phyloP scores from a whole-genome alignment of 2,888 invertebrate genomes.

The Baccha elongata region DNA sequence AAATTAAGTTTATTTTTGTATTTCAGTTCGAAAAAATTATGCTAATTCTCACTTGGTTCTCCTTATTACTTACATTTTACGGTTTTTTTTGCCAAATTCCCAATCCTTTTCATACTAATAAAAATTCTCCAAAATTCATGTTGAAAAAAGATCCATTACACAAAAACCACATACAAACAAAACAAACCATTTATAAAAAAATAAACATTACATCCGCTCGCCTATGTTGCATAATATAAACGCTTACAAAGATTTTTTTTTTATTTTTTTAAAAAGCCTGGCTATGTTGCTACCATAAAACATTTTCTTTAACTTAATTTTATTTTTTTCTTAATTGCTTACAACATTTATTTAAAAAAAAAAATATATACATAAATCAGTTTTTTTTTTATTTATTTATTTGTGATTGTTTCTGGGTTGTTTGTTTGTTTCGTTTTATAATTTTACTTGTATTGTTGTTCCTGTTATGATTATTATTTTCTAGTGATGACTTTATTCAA shows the following conservation, averaged over 20 bases:
- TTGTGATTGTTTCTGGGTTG: conserved; percentile 70
- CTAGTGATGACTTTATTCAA: conserved; percentile 98
- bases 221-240: conserved; percentile 52
- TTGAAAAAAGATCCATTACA: conserved; percentile 23
- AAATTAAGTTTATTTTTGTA: not conserved
- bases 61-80: conserved; percentile 62
- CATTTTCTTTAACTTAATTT: conserved; percentile 38
- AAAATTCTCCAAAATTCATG: not conserved
- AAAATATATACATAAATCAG: not conserved
- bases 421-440: conserved; percentile 70
- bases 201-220: conserved; percentile 58
- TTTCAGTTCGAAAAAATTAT: conserved; percentile 25
- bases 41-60: conserved; percentile 62
- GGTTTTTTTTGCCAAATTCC: conserved; percentile 47
- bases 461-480: conserved; percentile 93
- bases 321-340: conserved; percentile 4
- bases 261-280: conserved; percentile 39
- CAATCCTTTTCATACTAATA: not conserved
- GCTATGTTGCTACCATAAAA: conserved; percentile 63
- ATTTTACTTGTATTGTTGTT: conserved; percentile 85
- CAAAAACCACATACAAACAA: conserved; percentile 50
- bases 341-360: conserved; percentile 2
- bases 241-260: conserved; percentile 38
- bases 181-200: conserved; percentile 53
- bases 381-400: conserved; percentile 36